A percentile compares a stretch with the other conserved stretches of the same genome.
These are phyloP conservation scores for Agrochola litura DNA, from an alignment of 2,888 invertebrate species.

Conservation along the genomic window DNA sequence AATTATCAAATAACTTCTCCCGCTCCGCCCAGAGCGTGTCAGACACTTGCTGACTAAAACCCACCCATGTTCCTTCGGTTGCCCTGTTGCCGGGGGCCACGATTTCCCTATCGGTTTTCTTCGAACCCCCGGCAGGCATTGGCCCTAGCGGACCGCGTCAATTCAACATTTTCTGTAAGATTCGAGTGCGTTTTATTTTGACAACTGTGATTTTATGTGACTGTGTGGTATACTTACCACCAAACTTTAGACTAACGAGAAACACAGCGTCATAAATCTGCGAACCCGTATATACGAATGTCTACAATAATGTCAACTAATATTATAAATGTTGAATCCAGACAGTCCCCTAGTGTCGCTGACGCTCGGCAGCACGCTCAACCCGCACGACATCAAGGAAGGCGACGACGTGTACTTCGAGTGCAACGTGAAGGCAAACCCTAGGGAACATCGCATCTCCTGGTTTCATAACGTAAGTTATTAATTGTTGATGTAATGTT, in stretches of 20 bases:
- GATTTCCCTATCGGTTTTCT: too few relatives aligned
- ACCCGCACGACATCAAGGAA: conserved; percentile 97
- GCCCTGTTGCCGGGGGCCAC: too few relatives aligned
- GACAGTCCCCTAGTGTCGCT: conserved; percentile 89
- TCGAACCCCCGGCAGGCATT: too few relatives aligned
- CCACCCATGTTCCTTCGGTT: too few relatives aligned
- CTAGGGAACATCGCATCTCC: conserved; percentile 95
- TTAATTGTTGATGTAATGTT: conserved; percentile 43
- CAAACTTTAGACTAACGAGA: background rate
- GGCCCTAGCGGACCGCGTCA: too few relatives aligned
- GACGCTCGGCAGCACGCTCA: conserved; percentile 95
- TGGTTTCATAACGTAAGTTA: conserved; percentile 97
- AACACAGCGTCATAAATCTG: background rate
- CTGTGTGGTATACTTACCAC: too few relatives aligned
- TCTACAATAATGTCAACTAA: conserved; percentile 27
- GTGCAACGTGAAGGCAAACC: conserved; percentile 96
- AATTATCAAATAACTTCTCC: too few relatives aligned
- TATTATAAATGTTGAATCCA: conserved; percentile 70
- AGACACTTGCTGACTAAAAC: too few relatives aligned
- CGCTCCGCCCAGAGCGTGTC: too few relatives aligned
- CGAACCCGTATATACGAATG: background rate
- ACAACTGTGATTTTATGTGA: too few relatives aligned
- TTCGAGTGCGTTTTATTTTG: too few relatives aligned
- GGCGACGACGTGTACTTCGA: conserved; percentile 98
- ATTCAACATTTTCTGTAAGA: background rate